A percentile compares a stretch with the other conserved stretches of the same genome.
These are phyloP conservation scores for Enteromius treurensis DNA, from an alignment of 2,797 vertebrate species.

Conservation along the genomic window DNA sequence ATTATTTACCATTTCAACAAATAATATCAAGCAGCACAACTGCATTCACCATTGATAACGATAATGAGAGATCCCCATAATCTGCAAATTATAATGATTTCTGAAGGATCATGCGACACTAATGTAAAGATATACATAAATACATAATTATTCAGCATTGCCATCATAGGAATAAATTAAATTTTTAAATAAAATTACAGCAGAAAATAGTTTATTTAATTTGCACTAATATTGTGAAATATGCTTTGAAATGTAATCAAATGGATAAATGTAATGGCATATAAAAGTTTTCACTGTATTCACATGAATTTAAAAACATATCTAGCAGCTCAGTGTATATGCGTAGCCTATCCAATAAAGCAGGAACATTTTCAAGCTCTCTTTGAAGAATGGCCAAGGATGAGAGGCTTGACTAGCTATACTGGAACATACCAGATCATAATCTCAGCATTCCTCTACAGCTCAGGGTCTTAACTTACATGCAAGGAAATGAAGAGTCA, in stretches of 20 bases:
- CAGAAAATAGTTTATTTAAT: neutral
- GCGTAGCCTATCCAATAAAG: neutral
- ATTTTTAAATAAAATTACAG: neutral
- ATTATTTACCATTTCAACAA: neutral
- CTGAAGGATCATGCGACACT: neutral
- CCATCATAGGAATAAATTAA: neutral
- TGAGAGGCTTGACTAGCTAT: slow-evolving; percentile 30
- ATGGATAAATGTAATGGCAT: too few species aligned
- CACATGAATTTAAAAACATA: neutral
- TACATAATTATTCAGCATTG: neutral
- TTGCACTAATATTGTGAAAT: neutral
- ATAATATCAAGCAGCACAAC: neutral
- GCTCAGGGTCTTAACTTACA: slow-evolving; percentile 70
- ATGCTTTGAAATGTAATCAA: too few species aligned
- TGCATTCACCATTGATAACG: neutral
- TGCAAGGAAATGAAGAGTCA: slow-evolving; percentile 76
- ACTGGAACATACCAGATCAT: slow-evolving; percentile 42
- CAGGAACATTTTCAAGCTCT: neutral
- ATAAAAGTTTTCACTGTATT: neutral
- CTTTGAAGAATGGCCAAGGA: slow-evolving; percentile 15
- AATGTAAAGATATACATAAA: neutral
- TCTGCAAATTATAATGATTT: neutral
- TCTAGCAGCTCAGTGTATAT: neutral
- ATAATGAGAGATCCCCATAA: neutral
- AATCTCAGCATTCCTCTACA: slow-evolving; percentile 35